Percentiles rank a stretch among this genome's conserved stretches.
Conservation (phyloP, 2,888 invertebrate genomes). For the Chrysolina oricalcia region DNA sequence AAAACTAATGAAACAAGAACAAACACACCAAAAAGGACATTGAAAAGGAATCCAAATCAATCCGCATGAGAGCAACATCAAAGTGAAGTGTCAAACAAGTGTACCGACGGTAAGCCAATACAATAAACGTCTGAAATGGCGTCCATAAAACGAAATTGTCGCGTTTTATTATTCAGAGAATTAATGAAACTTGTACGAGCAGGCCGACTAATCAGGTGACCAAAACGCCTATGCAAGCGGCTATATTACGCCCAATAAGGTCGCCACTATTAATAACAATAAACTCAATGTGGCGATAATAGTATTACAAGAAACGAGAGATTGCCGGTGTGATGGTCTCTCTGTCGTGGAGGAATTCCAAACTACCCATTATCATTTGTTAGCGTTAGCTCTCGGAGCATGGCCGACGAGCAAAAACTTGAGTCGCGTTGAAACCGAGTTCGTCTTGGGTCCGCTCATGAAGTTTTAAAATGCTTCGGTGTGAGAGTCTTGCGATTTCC, state of each 20-base stretch:
- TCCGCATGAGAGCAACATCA: conserved; percentile 59
- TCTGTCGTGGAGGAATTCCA: conserved; percentile 69
- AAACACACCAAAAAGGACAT: conserved; percentile 20
- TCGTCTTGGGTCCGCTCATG: conserved; percentile 43
- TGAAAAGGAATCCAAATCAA: conserved; percentile 58
- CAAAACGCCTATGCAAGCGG: conserved; percentile 69
- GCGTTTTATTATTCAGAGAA: conserved; percentile 70
- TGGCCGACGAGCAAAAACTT: conserved; percentile 61
- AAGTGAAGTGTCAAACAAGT: conserved; percentile 60
- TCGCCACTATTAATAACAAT: conserved; percentile 72
- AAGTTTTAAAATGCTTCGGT: conserved; percentile 47
- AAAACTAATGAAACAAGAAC: too few species aligned
- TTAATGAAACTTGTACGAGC: conserved; percentile 67
- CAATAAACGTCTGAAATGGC: conserved; percentile 64
- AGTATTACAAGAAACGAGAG: conserved; percentile 70
- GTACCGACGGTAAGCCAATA: conserved; percentile 57
- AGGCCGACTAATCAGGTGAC: conserved; percentile 70
- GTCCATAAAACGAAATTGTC: conserved; percentile 68
- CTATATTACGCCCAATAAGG: conserved; percentile 70
- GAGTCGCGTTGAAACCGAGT: conserved; percentile 35
- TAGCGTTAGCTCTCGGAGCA: conserved; percentile 63
- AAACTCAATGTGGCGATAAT: conserved; percentile 73
- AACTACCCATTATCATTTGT: conserved; percentile 72
- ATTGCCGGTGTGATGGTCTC: conserved; percentile 56
- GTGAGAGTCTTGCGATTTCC: neutral